Evolutionary conservation across 2,113 vertebrate species (phyloP), one percentile per base, ranked within the genome.

Genomic region (Dunckerocampus dactyliophorus): DNA sequence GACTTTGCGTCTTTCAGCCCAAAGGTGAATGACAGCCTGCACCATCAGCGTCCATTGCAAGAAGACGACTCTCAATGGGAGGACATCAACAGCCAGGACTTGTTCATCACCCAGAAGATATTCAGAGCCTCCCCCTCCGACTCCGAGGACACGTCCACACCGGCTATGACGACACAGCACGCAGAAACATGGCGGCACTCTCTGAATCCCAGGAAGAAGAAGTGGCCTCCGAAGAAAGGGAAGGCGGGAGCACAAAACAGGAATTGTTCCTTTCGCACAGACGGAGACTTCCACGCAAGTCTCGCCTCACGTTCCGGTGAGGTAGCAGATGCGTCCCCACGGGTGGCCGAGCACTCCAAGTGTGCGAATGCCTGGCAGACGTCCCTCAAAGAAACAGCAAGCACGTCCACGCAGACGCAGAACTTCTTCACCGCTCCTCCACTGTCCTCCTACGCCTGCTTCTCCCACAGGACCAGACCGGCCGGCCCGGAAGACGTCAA

Each of bases 61-160:
- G 51, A 63, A 0, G 6, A 63, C 3, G 73, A 75, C 21, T 88
- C 80, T 8, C 86, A 85, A 19, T 48, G 50, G 1, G 88, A 91
- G 1, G 83, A 86, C 2, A 28, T 80, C 0, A 84, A 87, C 80
- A 92, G 91, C 73, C 90, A 92, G 71, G 91, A 92, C 51, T 76
- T 92, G 34, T 92, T 92, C 15, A 90, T 92, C 57, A 92, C 90
- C 11, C 91, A 92, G 80, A 92, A 90, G 74, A 85, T 46, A 0
- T 91, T 90, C 82, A 75, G 75, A 21, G 17, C 67, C 0, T 55
- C 74, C 2, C 63, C 71, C 4, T 37, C 69, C 0, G 69, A 84
- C 1, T 89, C 79, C 46, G 80, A 84, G 16, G 16, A 13, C 62
- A 71, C 55, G 8, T 56, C 73, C 15, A 63, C 69, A n/a, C 31